Evolutionary conservation across 2,888 invertebrate species (phyloP).

Genomic region (Lucinisca nassula): DNA sequence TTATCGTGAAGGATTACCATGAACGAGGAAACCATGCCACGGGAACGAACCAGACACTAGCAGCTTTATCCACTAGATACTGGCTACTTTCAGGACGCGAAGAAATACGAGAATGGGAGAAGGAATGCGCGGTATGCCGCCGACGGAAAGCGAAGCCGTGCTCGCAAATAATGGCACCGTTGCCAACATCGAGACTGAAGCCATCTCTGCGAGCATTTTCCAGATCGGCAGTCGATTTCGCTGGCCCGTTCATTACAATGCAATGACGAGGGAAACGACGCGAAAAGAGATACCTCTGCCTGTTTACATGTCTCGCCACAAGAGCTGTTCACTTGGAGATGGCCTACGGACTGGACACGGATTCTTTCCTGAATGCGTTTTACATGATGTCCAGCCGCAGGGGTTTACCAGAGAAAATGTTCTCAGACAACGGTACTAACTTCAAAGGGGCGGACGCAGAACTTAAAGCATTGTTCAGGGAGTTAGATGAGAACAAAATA

Average conservation of each 20-base stretch:
- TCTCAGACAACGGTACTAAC: conserved; percentile 63
- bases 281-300: conserved; percentile 66
- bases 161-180: conserved; percentile 55
- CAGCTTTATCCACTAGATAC: conserved; percentile 44
- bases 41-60: conserved; percentile 58
- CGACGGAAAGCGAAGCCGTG: conserved; percentile 28
- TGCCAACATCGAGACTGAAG: conserved; percentile 39
- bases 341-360: conserved; percentile 48
- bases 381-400: conserved; percentile 45
- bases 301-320: conserved; percentile 60
- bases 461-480: neutral
- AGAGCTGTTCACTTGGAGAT: conserved; percentile 67
- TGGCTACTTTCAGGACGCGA: conserved; percentile 65
- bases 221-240: conserved; percentile 59
- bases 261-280: conserved; percentile 60
- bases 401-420: conserved; percentile 47
- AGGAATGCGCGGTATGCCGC: conserved; percentile 39
- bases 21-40: conserved; percentile 36
- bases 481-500: conserved; percentile 37
- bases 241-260: conserved; percentile 62
- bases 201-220: conserved; percentile 58
- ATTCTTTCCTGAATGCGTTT: conserved; percentile 65
- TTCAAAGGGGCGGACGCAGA: conserved; percentile 53
- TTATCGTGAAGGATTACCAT: conserved; percentile 60
- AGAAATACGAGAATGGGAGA: conserved; percentile 59